Evolutionary conservation across 64 coral and sea anemone genomes (phyloP), one percentile per base, ranked within the genome.

Genomic region (Anthopleura sola): DNA sequence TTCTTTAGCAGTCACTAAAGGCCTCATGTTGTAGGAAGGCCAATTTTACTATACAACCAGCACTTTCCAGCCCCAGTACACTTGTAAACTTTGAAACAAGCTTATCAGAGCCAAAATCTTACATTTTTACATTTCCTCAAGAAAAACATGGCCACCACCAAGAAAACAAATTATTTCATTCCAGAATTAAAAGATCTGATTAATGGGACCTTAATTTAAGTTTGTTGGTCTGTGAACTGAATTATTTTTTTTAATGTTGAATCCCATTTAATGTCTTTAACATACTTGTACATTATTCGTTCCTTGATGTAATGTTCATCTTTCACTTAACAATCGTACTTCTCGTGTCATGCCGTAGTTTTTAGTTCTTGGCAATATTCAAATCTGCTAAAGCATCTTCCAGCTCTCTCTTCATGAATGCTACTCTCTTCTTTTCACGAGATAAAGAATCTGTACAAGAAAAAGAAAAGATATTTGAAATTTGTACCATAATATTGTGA

Each of bases 311-410:
- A 71, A 71, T 71, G 31, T 34, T 36, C 66, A 71, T 15, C 66
- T 71, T 71, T 28, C 23, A 32, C 9, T 71, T 71, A 16, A n/a
- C 7, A 71, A 71, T 31, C 14, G 14, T 11, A 34, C 2, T 71
- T 29, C 58, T 62, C 16, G 23, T 21, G 16, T 62, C 66, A 71
- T 29, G 26, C 34, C 1, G 9, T 71, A 0, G n/a, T 34, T 32
- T 71, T 44, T 48, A 79, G 44, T 48, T 79, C 76, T 16, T 79
- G 24, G 76, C 76, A 79, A 79, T 79, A 20, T 81, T 81, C n/a
- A 91, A 69, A 51, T 91, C 83, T 54, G 89, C 83, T 91, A 80
- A 80, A 36, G 39, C 84, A 91, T 91, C 89, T 69, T 91, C 89
- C 50, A 91, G 84, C 44, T 91, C 89, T n/a, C 89, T 91, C 23